These are phyloP conservation scores for Corydoras sp. DNA, from an alignment of 2,113 vertebrate species.

Conservation along the genomic window DNA sequence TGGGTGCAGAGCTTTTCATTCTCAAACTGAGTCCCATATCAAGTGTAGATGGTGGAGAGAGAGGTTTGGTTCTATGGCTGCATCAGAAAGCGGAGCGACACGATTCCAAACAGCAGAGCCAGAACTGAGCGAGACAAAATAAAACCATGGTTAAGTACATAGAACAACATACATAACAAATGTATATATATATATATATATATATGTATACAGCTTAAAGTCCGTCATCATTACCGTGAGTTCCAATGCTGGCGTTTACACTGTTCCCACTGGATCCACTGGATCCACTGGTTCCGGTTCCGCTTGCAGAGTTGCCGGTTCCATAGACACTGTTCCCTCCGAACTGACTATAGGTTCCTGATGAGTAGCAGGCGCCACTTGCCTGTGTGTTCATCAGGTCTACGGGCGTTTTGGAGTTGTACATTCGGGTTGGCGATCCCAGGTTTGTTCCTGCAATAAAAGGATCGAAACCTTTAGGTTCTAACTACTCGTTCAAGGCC, in stretches of 20 bases:
- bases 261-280: background rate
- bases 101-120: too few species aligned
- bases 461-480: background rate
- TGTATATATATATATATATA: background rate
- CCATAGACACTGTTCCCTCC: background rate
- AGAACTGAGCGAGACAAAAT: background rate
- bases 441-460: background rate
- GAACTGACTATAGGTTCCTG: background rate
- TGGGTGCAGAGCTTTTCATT: too few species aligned
- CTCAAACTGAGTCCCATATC: too few species aligned
- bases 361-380: background rate
- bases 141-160: background rate
- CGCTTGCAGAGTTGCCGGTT: too few species aligned
- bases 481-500: too few species aligned
- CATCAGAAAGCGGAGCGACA: too few species aligned
- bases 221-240: background rate
- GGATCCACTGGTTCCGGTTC: background rate
- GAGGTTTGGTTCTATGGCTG: too few species aligned
- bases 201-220: too few species aligned
- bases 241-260: background rate
- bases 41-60: too few species aligned
- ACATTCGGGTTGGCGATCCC: background rate
- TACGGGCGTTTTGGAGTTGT: background rate
- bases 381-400: background rate
- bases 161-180: background rate